phyloP scores from a whole-genome alignment of 2,113 vertebrate species.

The Apteryx mantelli region DNA sequence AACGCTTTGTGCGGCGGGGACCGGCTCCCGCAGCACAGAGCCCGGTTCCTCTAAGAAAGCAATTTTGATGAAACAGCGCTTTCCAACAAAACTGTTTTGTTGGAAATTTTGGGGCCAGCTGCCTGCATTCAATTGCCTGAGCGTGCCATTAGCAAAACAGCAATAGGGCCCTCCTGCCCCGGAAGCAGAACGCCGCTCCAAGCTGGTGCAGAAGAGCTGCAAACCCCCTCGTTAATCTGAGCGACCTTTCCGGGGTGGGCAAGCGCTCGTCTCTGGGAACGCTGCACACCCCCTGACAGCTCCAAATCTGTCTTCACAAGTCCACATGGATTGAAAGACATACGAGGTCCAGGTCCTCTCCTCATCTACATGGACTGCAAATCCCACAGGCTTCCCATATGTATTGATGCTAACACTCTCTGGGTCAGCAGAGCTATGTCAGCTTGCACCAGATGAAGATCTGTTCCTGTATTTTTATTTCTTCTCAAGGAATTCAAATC shows the following conservation, averaged over 20 bases:
- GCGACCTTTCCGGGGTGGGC: rapidly evolving
- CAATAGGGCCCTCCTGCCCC: not conserved
- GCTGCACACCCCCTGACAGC: not conserved
- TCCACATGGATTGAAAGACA: no score
- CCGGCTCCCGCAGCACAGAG: rapidly evolving
- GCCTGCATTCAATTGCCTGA: not conserved
- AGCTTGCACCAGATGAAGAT: not conserved
- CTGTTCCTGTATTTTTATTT: rapidly evolving
- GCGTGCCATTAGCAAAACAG: rapidly evolving
- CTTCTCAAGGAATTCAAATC: not conserved
- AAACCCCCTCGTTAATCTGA: not conserved
- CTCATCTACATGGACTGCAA: rapidly evolving
- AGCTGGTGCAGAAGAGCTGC: not conserved
- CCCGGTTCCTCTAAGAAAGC: rapidly evolving
- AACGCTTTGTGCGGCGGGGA: not conserved
- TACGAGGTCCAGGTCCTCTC: not conserved
- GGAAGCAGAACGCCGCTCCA: not conserved
- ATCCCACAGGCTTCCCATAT: not conserved
- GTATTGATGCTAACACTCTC: not conserved
- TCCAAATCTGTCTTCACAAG: rapidly evolving
- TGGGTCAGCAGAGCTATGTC: rapidly evolving
- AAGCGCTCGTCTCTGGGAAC: rapidly evolving
- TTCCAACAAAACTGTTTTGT: not conserved
- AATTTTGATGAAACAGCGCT: rapidly evolving
- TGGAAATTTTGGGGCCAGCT: not conserved